Conservation (phyloP, 2,113 vertebrate species). For the Ramphastos sulfuratus region DNA sequence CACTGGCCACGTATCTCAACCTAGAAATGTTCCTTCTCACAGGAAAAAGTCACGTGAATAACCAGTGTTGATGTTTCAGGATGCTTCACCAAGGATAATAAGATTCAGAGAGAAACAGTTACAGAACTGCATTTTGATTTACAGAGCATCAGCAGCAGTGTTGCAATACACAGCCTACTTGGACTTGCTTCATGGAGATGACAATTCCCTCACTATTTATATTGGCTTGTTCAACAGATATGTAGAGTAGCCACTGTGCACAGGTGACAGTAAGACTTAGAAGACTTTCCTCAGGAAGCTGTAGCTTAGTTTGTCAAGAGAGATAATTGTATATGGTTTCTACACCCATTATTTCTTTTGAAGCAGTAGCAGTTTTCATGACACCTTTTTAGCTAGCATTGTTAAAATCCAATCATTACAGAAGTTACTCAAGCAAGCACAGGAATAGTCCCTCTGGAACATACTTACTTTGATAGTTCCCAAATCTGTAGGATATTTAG, state of each 20-base stretch:
- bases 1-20: not conserved
- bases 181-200: not conserved
- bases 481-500: constrained; percentile 87
- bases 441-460: not conserved
- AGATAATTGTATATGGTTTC: not conserved
- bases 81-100: not conserved
- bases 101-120: not conserved
- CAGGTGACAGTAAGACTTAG: rapidly evolving
- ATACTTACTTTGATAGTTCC: constrained; percentile 84
- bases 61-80: not conserved
- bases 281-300: not conserved
- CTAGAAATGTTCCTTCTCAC: not conserved
- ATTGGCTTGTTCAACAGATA: not conserved
- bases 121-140: not conserved
- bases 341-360: not conserved
- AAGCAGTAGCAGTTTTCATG: not conserved
- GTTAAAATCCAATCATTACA: not conserved
- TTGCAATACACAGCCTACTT: not conserved
- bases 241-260: not conserved
- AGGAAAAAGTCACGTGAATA: not conserved
- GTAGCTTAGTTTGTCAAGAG: not conserved
- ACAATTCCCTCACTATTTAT: not conserved
- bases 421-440: not conserved
- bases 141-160: not conserved
- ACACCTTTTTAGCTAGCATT: not conserved